phyloP scores from a whole-genome alignment of 2,113 vertebrate species.

The Alouatta palliata region DNA sequence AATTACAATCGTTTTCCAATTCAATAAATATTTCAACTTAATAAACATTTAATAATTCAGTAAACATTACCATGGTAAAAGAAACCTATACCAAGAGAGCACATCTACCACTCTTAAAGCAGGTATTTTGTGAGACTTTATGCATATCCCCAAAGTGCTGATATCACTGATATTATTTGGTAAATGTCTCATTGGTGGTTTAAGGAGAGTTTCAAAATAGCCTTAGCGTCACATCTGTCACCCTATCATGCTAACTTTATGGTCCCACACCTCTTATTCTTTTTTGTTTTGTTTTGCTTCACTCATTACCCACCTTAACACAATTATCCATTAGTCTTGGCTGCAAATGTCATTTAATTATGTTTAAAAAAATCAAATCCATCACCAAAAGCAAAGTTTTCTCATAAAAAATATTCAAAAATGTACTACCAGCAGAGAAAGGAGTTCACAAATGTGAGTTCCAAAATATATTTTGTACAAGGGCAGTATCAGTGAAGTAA shows the following conservation, averaged over 20 bases:
- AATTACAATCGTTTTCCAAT: not conserved
- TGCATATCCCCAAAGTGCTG: not conserved
- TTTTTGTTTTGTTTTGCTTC: conserved; percentile 10
- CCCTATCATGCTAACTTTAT: not conserved
- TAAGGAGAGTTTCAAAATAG: not conserved
- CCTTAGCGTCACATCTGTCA: not conserved
- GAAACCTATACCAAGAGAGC: not conserved
- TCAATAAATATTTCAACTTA: not conserved
- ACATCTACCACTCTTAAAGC: not conserved
- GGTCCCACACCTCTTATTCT: not conserved
- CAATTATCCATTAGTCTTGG: not conserved
- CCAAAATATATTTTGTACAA: not conserved
- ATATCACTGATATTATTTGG: not conserved
- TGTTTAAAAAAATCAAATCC: not conserved
- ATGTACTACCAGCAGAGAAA: not conserved
- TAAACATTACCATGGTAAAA: not conserved
- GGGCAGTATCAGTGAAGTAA: not conserved
- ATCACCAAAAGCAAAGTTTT: not conserved
- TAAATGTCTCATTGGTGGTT: not conserved
- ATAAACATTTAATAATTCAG: not conserved
- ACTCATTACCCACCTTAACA: not conserved
- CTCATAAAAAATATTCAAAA: not conserved
- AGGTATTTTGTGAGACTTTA: not conserved
- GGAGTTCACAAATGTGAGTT: not conserved
- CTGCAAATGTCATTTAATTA: not conserved